Percentiles rank a stretch among this genome's conserved stretches.
Evolutionary conservation across 1,140 invertebrate genomes (phyloP).

Genomic region (Cepaea nemoralis): DNA sequence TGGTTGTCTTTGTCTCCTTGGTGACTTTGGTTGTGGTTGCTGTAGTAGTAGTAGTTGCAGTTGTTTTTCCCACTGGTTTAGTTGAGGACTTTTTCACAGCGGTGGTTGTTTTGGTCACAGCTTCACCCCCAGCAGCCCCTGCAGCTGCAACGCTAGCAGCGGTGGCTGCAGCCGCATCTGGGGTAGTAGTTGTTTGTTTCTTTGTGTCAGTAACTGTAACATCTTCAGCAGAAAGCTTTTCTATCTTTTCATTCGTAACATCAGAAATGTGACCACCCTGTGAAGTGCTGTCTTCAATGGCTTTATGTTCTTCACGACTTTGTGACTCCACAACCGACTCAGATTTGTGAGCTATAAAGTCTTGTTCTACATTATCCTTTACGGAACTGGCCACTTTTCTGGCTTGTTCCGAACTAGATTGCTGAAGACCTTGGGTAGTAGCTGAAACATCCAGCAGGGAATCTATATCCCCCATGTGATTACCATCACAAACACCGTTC

Average conservation of each 20-base stretch:
- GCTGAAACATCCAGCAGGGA: conserved; percentile 10
- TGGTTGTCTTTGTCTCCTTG: conserved; percentile 8
- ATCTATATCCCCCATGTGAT: not conserved
- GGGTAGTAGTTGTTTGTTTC: not conserved
- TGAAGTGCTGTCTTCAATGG: not conserved
- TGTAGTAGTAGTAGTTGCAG: not conserved
- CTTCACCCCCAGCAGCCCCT: not conserved
- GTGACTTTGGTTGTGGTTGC: not conserved
- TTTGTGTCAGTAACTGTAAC: not conserved
- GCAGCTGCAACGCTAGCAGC: not conserved
- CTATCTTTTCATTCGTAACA: not conserved
- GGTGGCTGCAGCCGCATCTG: not conserved
- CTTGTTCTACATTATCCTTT: not conserved
- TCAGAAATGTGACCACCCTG: not conserved
- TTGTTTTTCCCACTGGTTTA: not conserved
- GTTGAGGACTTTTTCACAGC: not conserved
- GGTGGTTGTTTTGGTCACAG: not conserved
- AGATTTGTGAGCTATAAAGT: not conserved
- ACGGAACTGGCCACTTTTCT: not conserved
- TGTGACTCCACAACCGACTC: not conserved
- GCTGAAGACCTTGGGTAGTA: not conserved
- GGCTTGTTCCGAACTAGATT: not conserved
- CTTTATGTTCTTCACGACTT: not conserved
- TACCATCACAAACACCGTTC: not conserved
- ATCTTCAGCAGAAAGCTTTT: not conserved